Evolutionary conservation across 1,140 invertebrate genomes (phyloP).

Genomic region (Triops longicaudatus): DNA sequence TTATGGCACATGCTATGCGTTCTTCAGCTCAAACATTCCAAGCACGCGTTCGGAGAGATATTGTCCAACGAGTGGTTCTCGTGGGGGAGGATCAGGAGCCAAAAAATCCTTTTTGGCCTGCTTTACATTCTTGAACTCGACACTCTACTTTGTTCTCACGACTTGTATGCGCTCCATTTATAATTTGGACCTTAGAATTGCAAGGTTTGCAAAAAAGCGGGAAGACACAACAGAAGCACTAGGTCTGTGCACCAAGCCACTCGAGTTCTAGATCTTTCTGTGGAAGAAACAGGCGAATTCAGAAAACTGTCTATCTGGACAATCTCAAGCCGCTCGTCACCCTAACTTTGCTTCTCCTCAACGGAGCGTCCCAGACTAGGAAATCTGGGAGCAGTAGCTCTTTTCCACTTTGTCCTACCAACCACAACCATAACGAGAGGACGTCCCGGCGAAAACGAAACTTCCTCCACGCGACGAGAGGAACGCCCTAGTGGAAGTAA

Average conservation of each 20-base stretch:
- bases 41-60: not conserved
- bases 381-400: not conserved
- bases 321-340: not conserved
- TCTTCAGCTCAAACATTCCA: not conserved
- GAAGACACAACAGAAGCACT: not conserved
- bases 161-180: not conserved
- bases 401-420: not conserved
- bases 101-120: not conserved
- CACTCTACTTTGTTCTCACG: not conserved
- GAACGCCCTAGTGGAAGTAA: not conserved
- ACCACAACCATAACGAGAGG: not conserved
- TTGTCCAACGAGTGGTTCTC: not conserved
- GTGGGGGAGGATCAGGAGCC: not conserved
- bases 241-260: too few species aligned
- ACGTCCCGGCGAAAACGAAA: not conserved
- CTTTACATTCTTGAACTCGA: not conserved
- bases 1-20: not conserved
- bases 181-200: not conserved
- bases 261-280: not conserved
- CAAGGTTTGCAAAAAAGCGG: not conserved
- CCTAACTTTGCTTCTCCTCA: not conserved
- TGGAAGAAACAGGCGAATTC: not conserved
- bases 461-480: not conserved
- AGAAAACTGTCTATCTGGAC: not conserved
- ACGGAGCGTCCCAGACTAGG: slow-evolving; percentile 9